These are phyloP conservation scores for Cryptophagus acutangulus DNA, from an alignment of 2,888 invertebrate species.

Conservation along the genomic window DNA sequence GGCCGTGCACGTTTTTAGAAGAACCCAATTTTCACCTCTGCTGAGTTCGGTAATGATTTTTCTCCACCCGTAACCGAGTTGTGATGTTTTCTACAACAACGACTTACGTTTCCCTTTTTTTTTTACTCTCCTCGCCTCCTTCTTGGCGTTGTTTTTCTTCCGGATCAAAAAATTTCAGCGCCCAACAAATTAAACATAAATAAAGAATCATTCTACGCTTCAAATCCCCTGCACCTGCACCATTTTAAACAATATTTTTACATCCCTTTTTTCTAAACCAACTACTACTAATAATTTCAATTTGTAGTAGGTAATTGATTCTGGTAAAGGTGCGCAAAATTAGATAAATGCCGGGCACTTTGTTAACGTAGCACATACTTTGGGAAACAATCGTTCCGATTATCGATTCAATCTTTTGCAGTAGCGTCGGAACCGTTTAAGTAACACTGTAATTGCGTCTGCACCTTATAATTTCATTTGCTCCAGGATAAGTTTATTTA, in stretches of 20 bases:
- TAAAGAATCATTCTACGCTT: constrained; percentile 18
- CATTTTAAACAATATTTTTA: too few relatives aligned
- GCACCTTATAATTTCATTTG: constrained; percentile 43
- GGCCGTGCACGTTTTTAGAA: too few relatives aligned
- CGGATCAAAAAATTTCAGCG: not conserved
- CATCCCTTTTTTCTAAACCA: too few relatives aligned
- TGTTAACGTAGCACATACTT: too few relatives aligned
- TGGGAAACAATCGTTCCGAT: constrained; percentile 35
- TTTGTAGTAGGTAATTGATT: constrained; percentile 3
- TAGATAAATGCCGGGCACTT: too few relatives aligned
- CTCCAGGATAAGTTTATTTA: constrained; percentile 41
- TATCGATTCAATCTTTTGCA: constrained; percentile 35
- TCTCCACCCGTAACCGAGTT: constrained; percentile 24
- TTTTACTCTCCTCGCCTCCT: too few relatives aligned
- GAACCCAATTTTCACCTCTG: constrained; percentile 40
- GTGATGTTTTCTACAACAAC: constrained; percentile 21
- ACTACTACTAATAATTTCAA: too few relatives aligned
- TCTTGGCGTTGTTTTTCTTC: constrained; percentile 13
- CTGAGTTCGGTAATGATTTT: constrained; percentile 38
- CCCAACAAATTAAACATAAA: not conserved
- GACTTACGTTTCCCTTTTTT: constrained; percentile 16
- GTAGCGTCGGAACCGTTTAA: constrained; percentile 39
- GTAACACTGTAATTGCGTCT: constrained; percentile 38
- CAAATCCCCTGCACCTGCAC: constrained; percentile 17
- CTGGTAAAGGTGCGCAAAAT: too few relatives aligned